These are phyloP conservation scores for Arrhamphus sclerolepis DNA, from an alignment of 2,797 vertebrate genomes.

Conservation along the genomic window DNA sequence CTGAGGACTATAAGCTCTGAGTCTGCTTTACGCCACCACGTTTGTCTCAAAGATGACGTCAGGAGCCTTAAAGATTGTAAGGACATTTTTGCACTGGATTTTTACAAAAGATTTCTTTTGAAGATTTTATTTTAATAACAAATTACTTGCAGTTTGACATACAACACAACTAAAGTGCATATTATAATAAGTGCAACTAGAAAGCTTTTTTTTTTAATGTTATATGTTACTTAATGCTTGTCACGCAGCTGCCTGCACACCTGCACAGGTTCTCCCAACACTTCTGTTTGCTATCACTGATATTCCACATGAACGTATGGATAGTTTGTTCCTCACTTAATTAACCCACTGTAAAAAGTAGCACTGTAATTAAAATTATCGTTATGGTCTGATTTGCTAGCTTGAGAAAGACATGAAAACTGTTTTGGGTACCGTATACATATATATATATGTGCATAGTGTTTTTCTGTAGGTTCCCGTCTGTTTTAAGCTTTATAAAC, in stretches of 20 bases:
- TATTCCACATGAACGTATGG: background rate
- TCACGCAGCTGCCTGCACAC: background rate
- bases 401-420: background rate
- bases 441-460: background rate
- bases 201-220: background rate
- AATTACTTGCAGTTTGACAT: background rate
- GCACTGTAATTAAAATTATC: background rate
- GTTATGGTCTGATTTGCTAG: background rate
- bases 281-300: no score
- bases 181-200: background rate
- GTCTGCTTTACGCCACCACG: conserved; percentile 4
- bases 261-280: no score
- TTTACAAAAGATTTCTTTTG: conserved; percentile 3
- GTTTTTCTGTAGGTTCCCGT: no score
- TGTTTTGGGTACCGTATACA: background rate
- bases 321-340: background rate
- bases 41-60: background rate
- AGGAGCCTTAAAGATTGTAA: conserved; percentile 2
- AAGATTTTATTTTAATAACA: background rate
- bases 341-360: background rate
- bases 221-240: background rate
- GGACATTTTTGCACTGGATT: conserved; percentile 10
- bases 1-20: conserved; percentile 2
- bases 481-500: background rate
- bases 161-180: background rate